Evolutionary conservation across 2,113 vertebrate genomes (phyloP).

Genomic region (Vanacampus margaritifer): DNA sequence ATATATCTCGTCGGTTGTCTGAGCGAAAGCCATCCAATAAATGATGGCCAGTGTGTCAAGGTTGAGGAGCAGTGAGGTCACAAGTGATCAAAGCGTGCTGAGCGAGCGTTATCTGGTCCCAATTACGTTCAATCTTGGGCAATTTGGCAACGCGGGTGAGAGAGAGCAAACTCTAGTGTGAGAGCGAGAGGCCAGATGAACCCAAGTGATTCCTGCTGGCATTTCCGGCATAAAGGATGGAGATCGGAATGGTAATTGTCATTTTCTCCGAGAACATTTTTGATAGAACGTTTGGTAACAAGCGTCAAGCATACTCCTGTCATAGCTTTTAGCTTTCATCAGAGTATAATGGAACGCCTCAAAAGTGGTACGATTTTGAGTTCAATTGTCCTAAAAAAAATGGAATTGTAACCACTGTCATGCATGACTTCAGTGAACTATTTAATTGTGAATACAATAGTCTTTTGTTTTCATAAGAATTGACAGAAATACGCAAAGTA

Average conservation of each 20-base stretch:
- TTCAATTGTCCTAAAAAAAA: not conserved
- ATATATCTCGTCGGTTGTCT: conserved; percentile 47
- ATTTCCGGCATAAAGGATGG: conserved; percentile 42
- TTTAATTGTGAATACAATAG: too few relatives aligned
- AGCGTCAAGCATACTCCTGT: not conserved
- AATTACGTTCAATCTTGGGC: conserved; percentile 70
- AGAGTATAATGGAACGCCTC: not conserved
- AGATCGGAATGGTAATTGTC: not conserved
- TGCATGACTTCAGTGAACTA: too few relatives aligned
- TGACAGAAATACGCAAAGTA: not conserved
- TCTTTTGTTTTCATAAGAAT: too few relatives aligned
- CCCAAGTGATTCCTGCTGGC: conserved; percentile 51
- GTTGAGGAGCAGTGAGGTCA: conserved; percentile 56
- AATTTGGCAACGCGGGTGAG: conserved; percentile 56
- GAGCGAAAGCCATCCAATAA: conserved; percentile 61
- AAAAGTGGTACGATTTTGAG: not conserved
- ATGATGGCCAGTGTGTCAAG: conserved; percentile 57
- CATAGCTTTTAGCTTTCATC: not conserved
- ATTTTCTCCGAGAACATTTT: not conserved
- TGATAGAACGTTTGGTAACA: not conserved
- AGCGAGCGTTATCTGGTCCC: conserved; percentile 63
- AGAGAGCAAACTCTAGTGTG: conserved; percentile 54
- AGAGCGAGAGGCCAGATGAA: conserved; percentile 60
- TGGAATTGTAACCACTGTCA: too few relatives aligned
- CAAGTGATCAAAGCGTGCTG: conserved; percentile 63